Base-by-base conservation (phyloP, 2,113 vertebrate genomes). In the Mustela lutreola region DNA sequence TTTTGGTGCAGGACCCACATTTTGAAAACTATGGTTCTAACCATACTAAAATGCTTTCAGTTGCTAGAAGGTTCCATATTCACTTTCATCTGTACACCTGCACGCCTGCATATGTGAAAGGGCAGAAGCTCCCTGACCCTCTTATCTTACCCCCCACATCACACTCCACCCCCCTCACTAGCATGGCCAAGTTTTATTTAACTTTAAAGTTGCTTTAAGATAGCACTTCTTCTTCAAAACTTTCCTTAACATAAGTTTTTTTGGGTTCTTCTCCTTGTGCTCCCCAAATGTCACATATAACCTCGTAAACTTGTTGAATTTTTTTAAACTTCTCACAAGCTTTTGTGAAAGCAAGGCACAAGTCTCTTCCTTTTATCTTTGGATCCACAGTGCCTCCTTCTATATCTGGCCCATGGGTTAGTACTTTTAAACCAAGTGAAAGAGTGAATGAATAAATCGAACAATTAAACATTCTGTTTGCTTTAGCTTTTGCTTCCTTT, bases 401-500 rank as follows among this genome's bases (percentile, higher is more conserved):
- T 78, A 10, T 87, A 56, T 67, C 31, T 87, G 24, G 45, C 21
- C n/a, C 50, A 58, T 19, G 28, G 3, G 42, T 83, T 93, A 92
- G 75, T 67, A 81, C 21, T 31, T n/a, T 83, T 92, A 36, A 7
- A 93, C 62, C 79, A 12, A 89, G 1, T 79, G 11, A 82, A 71
- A 31, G 6, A 15, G 18, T 90, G 6, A 94, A 96, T 65, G 12
- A 84, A 33, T 78, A 92, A 71, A 76, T 14, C 16, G 26, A 83
- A 94, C 21, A 94, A 76, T 60, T 80, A 86, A 94, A 80, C 26
- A 73, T 79, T 65, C 33, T 89, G 7, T 3, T n/a, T 78, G n/a
- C 15, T 70, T 87, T 97, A 78, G 42, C 45, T 18, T 73, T 93
- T 75, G 48, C 5, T 96, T 94, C 60, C 31, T 91, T 36, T 86